Percentiles rank a stretch among this genome's conserved stretches.
phyloP scores from a whole-genome alignment of 30 jellyfish, hydroid and myxozoan species.

The Aurelia coerulea region DNA sequence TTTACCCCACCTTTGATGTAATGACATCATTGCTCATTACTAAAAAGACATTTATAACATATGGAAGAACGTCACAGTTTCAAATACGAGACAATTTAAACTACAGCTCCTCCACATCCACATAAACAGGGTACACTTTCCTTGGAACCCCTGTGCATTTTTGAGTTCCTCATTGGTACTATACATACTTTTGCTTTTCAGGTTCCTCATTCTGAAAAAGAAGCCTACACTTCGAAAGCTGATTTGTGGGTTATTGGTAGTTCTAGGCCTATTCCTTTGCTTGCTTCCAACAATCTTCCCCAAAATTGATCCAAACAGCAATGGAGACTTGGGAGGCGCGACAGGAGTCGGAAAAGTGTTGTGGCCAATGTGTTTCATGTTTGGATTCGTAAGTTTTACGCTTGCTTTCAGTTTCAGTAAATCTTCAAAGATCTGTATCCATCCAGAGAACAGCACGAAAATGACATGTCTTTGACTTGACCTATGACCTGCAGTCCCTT shows the following conservation, averaged over 20 bases:
- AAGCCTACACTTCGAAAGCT: slow-evolving; percentile 26
- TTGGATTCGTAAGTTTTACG: slow-evolving; percentile 43
- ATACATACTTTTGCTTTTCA: neutral
- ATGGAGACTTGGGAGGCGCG: slow-evolving; percentile 50
- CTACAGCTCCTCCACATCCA: no score
- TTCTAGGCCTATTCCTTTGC: slow-evolving; percentile 41
- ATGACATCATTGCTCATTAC: no score
- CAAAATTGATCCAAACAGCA: slow-evolving; percentile 21
- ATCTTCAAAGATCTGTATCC: no score
- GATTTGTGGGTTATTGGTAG: slow-evolving; percentile 44
- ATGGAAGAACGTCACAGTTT: no score
- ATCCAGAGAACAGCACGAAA: no score
- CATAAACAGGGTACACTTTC: no score
- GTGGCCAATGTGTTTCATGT: slow-evolving; percentile 67
- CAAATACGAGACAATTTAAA: no score
- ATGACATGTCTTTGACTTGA: no score
- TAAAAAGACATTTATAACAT: no score
- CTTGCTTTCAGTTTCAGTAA: no score
- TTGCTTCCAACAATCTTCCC: slow-evolving; percentile 50
- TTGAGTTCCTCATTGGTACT: neutral
- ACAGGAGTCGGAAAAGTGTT: slow-evolving; percentile 41
- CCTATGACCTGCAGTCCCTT: no score
- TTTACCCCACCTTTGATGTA: no score
- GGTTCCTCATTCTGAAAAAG: slow-evolving; percentile 42
- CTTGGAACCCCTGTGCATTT: neutral